Conservation (phyloP, 2,888 invertebrate genomes). For the Oscheius sp. region DNA sequence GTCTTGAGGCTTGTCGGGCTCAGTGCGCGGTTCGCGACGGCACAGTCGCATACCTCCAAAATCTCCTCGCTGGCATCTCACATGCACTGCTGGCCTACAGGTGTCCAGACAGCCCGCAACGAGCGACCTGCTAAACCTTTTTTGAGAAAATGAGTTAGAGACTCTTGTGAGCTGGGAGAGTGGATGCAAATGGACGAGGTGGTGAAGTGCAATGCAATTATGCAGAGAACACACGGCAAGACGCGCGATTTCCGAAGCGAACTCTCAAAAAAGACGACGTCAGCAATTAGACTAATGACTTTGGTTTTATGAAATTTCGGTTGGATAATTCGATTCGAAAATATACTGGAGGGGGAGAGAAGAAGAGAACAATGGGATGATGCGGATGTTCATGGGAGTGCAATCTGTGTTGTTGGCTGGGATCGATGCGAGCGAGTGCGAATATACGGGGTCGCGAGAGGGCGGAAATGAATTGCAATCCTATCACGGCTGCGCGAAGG, state of each 20-base stretch:
- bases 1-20: neutral
- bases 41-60: constrained; percentile 46
- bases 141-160: neutral
- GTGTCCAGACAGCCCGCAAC: constrained; percentile 27
- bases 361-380: constrained; percentile 17
- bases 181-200: constrained; percentile 15
- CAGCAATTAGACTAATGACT: neutral
- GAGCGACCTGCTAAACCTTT: constrained; percentile 22
- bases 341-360: neutral
- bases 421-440: constrained; percentile 23
- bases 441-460: constrained; percentile 30
- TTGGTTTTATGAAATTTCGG: neutral
- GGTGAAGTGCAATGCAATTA: constrained; percentile 29
- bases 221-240: constrained; percentile 18
- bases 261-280: neutral
- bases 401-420: constrained; percentile 28
- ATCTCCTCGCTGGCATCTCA: constrained; percentile 46
- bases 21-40: constrained; percentile 34
- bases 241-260: constrained; percentile 20
- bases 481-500: constrained; percentile 25
- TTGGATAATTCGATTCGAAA: neutral
- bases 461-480: constrained; percentile 30
- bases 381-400: constrained; percentile 30
- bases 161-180: neutral
- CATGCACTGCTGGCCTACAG: constrained; percentile 39